Evolutionary conservation across 2,888 invertebrate genomes (phyloP).

Genomic region (Acanthococcus lagerstroemiae): DNA sequence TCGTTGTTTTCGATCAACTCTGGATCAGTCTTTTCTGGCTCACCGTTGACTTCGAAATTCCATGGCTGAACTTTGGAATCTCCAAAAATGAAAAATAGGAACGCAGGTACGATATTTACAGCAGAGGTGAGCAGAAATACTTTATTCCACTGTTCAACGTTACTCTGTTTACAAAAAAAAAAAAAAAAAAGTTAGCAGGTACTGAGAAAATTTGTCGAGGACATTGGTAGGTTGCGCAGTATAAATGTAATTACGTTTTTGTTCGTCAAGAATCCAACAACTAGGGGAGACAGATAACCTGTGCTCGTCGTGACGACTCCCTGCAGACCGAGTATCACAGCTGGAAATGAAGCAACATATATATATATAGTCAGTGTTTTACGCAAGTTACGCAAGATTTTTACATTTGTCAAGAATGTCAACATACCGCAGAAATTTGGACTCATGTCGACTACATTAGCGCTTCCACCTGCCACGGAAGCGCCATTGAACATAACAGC

Average conservation of each 20-base stretch:
- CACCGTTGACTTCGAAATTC: conserved; percentile 48
- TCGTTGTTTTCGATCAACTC: too few species aligned
- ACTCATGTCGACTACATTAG: conserved; percentile 57
- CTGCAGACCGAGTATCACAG: conserved; percentile 52
- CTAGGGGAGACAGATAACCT: conserved; percentile 52
- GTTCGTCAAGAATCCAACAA: conserved; percentile 52
- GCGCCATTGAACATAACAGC: conserved; percentile 56
- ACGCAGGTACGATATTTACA: conserved; percentile 47
- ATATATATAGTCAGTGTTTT: neutral
- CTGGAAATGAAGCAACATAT: conserved; percentile 40
- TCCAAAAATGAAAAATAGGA: conserved; percentile 47
- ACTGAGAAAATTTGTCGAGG: neutral
- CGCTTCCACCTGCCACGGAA: conserved; percentile 54
- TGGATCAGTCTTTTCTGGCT: too few species aligned
- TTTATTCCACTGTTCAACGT: conserved; percentile 50
- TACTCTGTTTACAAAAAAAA: conserved; percentile 49
- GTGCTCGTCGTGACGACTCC: conserved; percentile 50
- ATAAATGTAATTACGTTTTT: conserved; percentile 49
- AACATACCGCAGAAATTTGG: conserved; percentile 35
- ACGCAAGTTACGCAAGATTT: neutral
- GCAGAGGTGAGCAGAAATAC: conserved; percentile 49
- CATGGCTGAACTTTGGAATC: conserved; percentile 51
- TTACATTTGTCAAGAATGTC: neutral
- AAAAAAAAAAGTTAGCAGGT: neutral
- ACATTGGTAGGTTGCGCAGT: too few species aligned